Percentiles rank a stretch among this genome's conserved stretches.
Conservation (phyloP, 2,888 invertebrate genomes). For the Boloria selene region DNA sequence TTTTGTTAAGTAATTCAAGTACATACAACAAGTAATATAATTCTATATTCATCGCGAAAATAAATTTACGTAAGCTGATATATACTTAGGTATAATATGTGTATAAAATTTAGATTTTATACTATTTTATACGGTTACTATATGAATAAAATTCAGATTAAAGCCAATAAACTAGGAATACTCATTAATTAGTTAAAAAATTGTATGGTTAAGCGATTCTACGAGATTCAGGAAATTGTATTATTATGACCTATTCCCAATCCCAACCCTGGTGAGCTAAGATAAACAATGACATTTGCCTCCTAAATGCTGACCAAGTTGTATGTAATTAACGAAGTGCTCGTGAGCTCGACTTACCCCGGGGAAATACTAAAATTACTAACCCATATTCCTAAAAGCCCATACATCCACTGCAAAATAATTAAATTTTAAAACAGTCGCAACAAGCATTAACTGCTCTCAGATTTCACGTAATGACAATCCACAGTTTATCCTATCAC, state of each 20-base stretch:
- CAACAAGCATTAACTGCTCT: conserved; percentile 16
- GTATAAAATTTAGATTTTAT: too few relatives aligned
- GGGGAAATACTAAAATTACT: conserved; percentile 38
- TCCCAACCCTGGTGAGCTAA: conserved; percentile 23
- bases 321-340: conserved; percentile 39
- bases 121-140: too few relatives aligned
- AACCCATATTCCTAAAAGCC: conserved; percentile 37
- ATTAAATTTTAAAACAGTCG: conserved; percentile 31
- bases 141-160: too few relatives aligned
- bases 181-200: background rate
- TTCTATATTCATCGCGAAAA: too few relatives aligned
- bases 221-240: conserved; percentile 1
- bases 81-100: too few relatives aligned
- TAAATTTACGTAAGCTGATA: too few relatives aligned
- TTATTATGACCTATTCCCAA: conserved; percentile 27
- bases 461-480: background rate
- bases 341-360: conserved; percentile 33
- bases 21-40: too few relatives aligned
- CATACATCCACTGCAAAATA: conserved; percentile 29
- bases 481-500: background rate
- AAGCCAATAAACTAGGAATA: background rate
- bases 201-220: background rate
- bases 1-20: too few relatives aligned
- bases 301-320: conserved; percentile 35
- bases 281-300: conserved; percentile 34